Percentiles rank a stretch among this genome's conserved stretches.
Evolutionary conservation across 2,888 invertebrate genomes (phyloP).

Genomic region (Leptinotarsa rubiginosa): DNA sequence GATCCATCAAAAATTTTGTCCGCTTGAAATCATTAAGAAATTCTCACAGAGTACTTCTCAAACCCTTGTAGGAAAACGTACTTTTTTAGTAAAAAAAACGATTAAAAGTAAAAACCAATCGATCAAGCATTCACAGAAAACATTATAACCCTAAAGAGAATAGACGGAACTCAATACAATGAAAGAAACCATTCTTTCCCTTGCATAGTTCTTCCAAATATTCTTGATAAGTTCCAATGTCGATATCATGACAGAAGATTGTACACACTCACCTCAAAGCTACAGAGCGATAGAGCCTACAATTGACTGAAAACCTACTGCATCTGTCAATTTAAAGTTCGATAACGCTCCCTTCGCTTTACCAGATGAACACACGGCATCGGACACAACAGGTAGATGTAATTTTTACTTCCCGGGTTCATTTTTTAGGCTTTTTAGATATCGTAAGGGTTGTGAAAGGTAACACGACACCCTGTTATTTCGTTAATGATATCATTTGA

Average conservation of each 20-base stretch:
- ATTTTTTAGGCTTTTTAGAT: constrained; percentile 40
- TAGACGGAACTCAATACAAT: constrained; percentile 42
- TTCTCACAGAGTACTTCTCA: constrained; percentile 41
- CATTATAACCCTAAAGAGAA: constrained; percentile 48
- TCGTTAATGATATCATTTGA: constrained; percentile 57
- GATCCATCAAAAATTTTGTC: constrained; percentile 42
- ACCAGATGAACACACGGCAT: constrained; percentile 14
- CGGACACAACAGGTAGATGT: constrained; percentile 37
- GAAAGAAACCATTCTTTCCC: constrained; percentile 44
- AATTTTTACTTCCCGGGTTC: constrained; percentile 33
- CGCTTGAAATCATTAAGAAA: constrained; percentile 43
- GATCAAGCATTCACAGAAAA: constrained; percentile 45
- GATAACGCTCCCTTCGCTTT: background rate
- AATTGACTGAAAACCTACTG: background rate
- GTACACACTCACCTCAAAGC: background rate
- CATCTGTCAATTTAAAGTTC: constrained; percentile 17
- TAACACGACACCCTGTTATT: constrained; percentile 51
- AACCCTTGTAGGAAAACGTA: constrained; percentile 40
- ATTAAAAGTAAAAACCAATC: constrained; percentile 51
- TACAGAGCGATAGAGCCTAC: background rate
- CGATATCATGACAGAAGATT: constrained; percentile 7
- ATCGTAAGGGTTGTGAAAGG: constrained; percentile 46
- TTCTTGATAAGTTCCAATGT: constrained; percentile 22
- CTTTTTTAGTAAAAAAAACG: constrained; percentile 41
- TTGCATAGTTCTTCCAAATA: constrained; percentile 39